These are phyloP conservation scores for Ceriagrion tenellum DNA, from an alignment of 2,888 invertebrate species.

Conservation along the genomic window DNA sequence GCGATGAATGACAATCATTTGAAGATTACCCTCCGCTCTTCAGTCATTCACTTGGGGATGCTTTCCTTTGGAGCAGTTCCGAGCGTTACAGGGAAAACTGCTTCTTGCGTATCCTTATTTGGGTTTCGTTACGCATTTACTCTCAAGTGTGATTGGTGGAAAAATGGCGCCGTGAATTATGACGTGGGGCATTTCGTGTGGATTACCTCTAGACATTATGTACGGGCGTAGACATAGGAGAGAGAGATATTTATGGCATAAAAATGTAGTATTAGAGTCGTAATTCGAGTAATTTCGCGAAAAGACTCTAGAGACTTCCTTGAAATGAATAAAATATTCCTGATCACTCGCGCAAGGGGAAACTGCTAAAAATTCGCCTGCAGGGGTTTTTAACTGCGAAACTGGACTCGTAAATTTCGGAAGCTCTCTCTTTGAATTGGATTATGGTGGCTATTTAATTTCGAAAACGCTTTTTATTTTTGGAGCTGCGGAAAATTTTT, in stretches of 20 bases:
- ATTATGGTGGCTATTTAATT: not conserved
- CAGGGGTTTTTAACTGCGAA: not conserved
- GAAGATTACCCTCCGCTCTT: not conserved
- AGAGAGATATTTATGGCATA: not conserved
- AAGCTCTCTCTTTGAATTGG: not conserved
- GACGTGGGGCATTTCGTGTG: not conserved
- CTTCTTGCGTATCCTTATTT: not conserved
- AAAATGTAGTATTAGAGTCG: not conserved
- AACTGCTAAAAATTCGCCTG: not conserved
- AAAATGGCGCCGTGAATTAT: not conserved
- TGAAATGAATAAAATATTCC: not conserved
- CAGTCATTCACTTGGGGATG: not conserved
- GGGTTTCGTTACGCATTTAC: not conserved
- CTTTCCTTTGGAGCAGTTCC: not conserved
- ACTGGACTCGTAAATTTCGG: not conserved
- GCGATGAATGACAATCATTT: slow-evolving; percentile 13
- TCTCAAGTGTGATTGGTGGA: not conserved
- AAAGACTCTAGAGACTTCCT: not conserved
- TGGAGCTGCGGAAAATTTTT: too few species aligned
- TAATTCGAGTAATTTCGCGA: not conserved
- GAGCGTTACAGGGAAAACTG: too few species aligned
- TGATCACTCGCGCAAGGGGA: not conserved
- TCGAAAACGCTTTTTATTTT: not conserved
- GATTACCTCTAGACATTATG: not conserved
- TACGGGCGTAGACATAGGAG: not conserved